phyloP scores from a whole-genome alignment of 1,140 invertebrate species.

The Zophobas morio region DNA sequence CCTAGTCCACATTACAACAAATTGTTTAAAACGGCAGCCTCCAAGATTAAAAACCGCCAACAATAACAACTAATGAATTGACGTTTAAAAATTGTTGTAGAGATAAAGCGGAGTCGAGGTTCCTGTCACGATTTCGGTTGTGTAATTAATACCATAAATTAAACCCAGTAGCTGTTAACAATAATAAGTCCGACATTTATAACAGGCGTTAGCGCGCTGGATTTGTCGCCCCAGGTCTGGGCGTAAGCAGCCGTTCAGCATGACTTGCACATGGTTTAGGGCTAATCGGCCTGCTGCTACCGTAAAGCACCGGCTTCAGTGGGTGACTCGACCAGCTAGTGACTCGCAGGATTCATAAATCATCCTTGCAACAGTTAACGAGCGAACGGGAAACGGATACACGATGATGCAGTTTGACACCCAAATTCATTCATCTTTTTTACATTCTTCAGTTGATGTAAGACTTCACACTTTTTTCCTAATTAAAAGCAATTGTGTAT shows the following conservation, averaged over 20 bases:
- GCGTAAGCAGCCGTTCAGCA: slow-evolving; percentile 44
- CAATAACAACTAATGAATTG: not conserved
- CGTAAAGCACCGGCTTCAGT: slow-evolving; percentile 44
- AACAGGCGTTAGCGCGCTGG: slow-evolving; percentile 28
- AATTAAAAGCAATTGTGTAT: too few relatives aligned
- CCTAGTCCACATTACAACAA: too few relatives aligned
- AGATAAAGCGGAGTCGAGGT: not conserved
- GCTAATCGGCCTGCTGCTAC: slow-evolving; percentile 51
- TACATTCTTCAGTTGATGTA: too few relatives aligned
- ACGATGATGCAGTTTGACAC: slow-evolving; percentile 9
- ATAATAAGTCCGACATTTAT: slow-evolving; percentile 44
- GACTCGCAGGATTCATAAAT: slow-evolving; percentile 52
- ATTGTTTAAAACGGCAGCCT: too few relatives aligned
- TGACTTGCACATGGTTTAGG: slow-evolving; percentile 53
- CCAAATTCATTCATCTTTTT: slow-evolving; percentile 34
- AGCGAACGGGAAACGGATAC: slow-evolving; percentile 47
- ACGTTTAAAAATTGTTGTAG: slow-evolving; percentile 1
- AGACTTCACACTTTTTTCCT: too few relatives aligned
- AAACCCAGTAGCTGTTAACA: slow-evolving; percentile 34
- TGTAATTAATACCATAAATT: slow-evolving; percentile 28
- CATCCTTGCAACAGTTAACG: slow-evolving; percentile 51
- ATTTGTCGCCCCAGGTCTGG: slow-evolving; percentile 50
- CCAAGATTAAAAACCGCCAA: not conserved
- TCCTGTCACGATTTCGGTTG: not conserved
- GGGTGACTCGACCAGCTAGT: slow-evolving; percentile 48